Evolutionary conservation across 2,113 vertebrate species (phyloP), one percentile per base, ranked within the genome.

Genomic region (Platysternon megacephalum): DNA sequence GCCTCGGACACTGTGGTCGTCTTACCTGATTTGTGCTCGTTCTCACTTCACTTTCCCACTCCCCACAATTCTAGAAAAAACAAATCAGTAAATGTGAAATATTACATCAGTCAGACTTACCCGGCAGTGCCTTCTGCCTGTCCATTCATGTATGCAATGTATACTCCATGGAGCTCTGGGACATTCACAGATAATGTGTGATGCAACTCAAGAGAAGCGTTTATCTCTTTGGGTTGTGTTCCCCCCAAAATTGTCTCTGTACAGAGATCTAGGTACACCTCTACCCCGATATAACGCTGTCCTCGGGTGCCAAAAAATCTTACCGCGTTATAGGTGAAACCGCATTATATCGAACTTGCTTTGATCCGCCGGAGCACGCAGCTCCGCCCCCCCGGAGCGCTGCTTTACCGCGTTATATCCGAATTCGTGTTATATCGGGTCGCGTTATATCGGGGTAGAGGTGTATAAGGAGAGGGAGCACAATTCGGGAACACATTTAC

Each of bases 41-140:
- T 94, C 95, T 97, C 95, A 97, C 95, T 88, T 95, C 97, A 96
- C 88, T 96, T 96, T 98, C 96, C 97, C 95, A 91, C 92, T 95
- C 94, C 88, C 97, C 96, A 22, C 87, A n/a, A 91, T 98, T 98
- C 96, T 97, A 99, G 99, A 98, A 99, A 98, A 99, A 98, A 97
- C 97, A 99, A 97, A 97, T 97, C 98, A 97, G 98, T 98, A 97
- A 98, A 94, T 98, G 97, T 98, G 98, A 98, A 97, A 96, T 98
- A 98, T 97, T 98, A 95, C 98, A 96, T 96, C 98, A 98, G 97
- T 94, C 97, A 98, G 22, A 21, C 42, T 7, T 68, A 29, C 55
- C 89, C 28, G 1, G 87, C 90, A 42, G 29, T 46, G 28, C n/a
- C 68, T 51, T 44, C 58, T 80, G 26, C 58, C 93, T 89, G 74